Percentiles rank a stretch among this genome's conserved stretches.
Evolutionary conservation across 2,888 invertebrate species (phyloP).

Genomic region (Salticus scenicus): DNA sequence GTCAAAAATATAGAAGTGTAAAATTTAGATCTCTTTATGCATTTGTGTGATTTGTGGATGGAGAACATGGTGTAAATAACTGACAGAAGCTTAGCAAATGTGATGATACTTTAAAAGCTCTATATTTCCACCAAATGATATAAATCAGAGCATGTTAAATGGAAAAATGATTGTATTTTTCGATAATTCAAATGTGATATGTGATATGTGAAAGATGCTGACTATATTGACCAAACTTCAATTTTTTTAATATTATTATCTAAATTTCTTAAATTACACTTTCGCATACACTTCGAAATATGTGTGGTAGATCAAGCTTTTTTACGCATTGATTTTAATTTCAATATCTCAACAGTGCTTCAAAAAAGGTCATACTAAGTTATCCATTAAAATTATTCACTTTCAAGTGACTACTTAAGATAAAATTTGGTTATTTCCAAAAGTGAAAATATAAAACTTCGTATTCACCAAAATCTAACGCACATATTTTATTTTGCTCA

Average conservation of each 20-base stretch:
- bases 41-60: slow-evolving; percentile 52
- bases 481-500: too few species aligned
- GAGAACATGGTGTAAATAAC: slow-evolving; percentile 49
- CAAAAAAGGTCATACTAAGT: too few species aligned
- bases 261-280: slow-evolving; percentile 4
- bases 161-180: slow-evolving; percentile 62
- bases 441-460: too few species aligned
- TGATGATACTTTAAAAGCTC: slow-evolving; percentile 42
- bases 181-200: slow-evolving; percentile 66
- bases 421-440: too few species aligned
- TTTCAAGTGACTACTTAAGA: too few species aligned
- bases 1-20: slow-evolving; percentile 45
- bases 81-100: slow-evolving; percentile 63
- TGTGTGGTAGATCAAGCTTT: not conserved
- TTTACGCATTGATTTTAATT: too few species aligned
- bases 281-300: not conserved
- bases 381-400: too few species aligned
- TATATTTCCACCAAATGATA: slow-evolving; percentile 35
- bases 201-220: slow-evolving; percentile 62
- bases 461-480: too few species aligned
- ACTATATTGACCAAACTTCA: slow-evolving; percentile 54
- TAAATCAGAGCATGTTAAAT: slow-evolving; percentile 26
- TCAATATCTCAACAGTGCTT: too few species aligned
- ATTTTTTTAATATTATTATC: slow-evolving; percentile 23
- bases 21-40: slow-evolving; percentile 43